Base-by-base conservation (phyloP, 2,888 invertebrate species). In the Diachrysia chrysitis region DNA sequence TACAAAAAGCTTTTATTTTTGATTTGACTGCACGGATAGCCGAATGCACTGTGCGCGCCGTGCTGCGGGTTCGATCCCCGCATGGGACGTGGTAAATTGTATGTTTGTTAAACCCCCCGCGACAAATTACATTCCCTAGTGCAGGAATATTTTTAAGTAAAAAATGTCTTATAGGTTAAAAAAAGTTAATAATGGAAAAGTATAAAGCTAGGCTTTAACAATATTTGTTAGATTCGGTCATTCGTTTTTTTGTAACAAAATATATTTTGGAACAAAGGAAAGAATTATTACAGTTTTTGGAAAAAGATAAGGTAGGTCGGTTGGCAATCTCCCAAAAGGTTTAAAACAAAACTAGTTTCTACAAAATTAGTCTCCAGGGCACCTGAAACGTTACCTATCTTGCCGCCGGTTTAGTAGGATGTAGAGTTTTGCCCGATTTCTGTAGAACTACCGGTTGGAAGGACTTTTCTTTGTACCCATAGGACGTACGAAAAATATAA, bases 251-350 rank as follows among this genome's bases (percentile, higher is more conserved):
- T 10, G 32, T 32, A 32, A 32, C 10, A 57, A 32, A 58, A 29
- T 53, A 48, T 7, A 58, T 61, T 66, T 42, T 53, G 25, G 14
- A 32, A 71, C 14, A 61, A 54, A 46, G 12, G 3, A 23, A 60
- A 68, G 64, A 58, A 66, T 48, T 69, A 21, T 59, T 53, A 66
- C 14, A 54, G 42, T 66, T 58, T 60, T 69, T 54, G 35, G 46
- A 74, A 81, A 78, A 71, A 53, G 66, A 61, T 48, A 71, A 78
- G 70, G 78, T 63, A 37, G 59, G 54, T 53, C 57, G 35, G 66
- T 63, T 65, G 57, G 58, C 71, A 23, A 55, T 59, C 64, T 72
- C 66, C 70, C 76, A 16, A 23, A 65, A 66, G 70, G 32, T 35
- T 60, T 0, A 25, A 54, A 71, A 67, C 65, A 66, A 76, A 66